phyloP scores from a whole-genome alignment of 1,140 invertebrate species.

The Drosophila suzukii region DNA sequence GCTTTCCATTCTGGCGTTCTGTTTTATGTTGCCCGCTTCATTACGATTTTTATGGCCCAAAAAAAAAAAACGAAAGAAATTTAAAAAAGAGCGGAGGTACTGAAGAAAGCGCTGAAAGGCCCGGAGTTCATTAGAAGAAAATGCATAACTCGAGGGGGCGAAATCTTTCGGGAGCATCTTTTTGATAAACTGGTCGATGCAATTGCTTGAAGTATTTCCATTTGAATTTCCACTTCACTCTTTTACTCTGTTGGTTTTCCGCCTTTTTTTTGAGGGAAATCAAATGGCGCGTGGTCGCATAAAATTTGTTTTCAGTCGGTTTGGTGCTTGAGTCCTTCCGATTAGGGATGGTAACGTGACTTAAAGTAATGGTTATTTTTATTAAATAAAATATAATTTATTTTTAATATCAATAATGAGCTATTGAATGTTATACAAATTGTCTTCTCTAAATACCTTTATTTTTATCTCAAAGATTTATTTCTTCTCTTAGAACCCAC shows the following conservation, averaged over 20 bases:
- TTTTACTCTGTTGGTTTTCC: constrained; percentile 12
- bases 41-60: constrained; percentile 70
- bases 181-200: constrained; percentile 46
- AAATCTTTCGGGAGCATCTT: constrained; percentile 44
- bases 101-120: constrained; percentile 6
- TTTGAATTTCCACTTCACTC: constrained; percentile 35
- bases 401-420: neutral
- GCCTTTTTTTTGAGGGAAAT: constrained; percentile 48
- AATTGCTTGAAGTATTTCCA: constrained; percentile 45
- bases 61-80: neutral
- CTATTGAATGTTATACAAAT: neutral
- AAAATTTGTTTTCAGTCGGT: constrained; percentile 56
- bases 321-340: constrained; percentile 34
- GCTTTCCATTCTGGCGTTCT: constrained; percentile 57
- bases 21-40: constrained; percentile 73
- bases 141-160: constrained; percentile 25
- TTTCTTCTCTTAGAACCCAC: neutral
- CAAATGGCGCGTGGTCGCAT: constrained; percentile 74
- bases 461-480: too few relatives aligned
- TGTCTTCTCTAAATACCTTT: too few relatives aligned
- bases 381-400: neutral
- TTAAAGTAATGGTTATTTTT: neutral
- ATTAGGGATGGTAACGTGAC: constrained; percentile 45
- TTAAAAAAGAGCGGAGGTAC: constrained; percentile 4
- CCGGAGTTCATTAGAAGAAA: constrained; percentile 37